A percentile compares a stretch with the other conserved stretches of the same genome.
Conservation (phyloP, 2,888 invertebrate genomes). For the Meteorus cinctellus region DNA sequence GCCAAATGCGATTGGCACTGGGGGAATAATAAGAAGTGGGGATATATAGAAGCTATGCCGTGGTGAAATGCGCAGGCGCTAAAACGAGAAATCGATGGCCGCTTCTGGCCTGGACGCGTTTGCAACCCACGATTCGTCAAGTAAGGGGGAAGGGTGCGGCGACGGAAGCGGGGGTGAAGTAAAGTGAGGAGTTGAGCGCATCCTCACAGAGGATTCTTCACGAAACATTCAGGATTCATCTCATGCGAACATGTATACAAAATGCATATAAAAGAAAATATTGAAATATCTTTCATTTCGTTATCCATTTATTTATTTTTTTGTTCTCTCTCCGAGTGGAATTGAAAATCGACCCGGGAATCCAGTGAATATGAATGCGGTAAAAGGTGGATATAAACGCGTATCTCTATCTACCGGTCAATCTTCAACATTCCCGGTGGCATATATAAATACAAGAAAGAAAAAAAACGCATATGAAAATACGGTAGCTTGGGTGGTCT, state of each 20-base stretch:
- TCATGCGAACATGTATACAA: conserved; percentile 14
- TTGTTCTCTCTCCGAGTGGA: conserved; percentile 29
- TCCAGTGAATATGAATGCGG: conserved; percentile 3
- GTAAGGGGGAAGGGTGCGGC: conserved; percentile 30
- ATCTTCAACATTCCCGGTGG: neutral
- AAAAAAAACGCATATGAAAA: conserved; percentile 13
- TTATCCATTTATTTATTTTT: neutral
- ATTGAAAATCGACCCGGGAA: neutral
- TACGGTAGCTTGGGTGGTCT: conserved; percentile 48
- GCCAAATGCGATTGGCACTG: conserved; percentile 13
- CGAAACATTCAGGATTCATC: conserved; percentile 22
- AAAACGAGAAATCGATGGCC: conserved; percentile 66
- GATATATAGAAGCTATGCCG: neutral
- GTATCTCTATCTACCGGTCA: conserved; percentile 31
- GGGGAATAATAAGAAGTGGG: conserved; percentile 27
- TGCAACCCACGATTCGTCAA: neutral
- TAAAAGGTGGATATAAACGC: conserved; percentile 42
- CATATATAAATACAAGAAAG: conserved; percentile 37
- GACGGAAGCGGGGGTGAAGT: neutral
- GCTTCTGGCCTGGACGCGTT: conserved; percentile 54
- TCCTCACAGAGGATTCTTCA: neutral
- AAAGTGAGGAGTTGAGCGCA: conserved; percentile 36
- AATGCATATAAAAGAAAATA: conserved; percentile 21
- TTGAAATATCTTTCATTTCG: conserved; percentile 19
- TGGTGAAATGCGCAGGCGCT: conserved; percentile 57